Percentiles rank a stretch among this genome's conserved stretches.
phyloP scores from a whole-genome alignment of 2,797 vertebrate species.

The Chelmon rostratus region DNA sequence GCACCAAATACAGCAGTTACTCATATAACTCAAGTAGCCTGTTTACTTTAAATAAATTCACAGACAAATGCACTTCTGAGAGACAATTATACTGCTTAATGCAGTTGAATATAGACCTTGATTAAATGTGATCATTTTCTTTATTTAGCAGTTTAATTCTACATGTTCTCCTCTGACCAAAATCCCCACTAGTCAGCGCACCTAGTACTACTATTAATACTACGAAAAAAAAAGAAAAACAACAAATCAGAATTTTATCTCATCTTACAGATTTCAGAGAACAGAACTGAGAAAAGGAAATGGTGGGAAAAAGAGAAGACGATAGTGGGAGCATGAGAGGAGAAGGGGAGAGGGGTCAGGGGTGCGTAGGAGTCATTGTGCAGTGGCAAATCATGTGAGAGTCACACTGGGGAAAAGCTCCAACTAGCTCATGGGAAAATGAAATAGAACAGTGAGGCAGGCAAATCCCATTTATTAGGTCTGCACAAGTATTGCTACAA shows the following conservation, averaged over 20 bases:
- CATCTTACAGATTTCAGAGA: background rate
- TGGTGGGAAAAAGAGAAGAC: background rate
- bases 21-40: background rate
- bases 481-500: constrained; percentile 12
- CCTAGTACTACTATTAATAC: too few relatives aligned
- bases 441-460: constrained; percentile 28
- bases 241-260: background rate
- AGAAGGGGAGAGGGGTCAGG: constrained; percentile 33
- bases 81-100: background rate
- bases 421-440: constrained; percentile 58
- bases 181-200: background rate
- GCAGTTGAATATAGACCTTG: background rate
- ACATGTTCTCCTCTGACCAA: background rate
- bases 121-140: background rate
- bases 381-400: constrained; percentile 76
- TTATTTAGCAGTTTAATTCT: background rate
- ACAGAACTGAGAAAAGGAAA: background rate
- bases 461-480: constrained; percentile 39
- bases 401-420: constrained; percentile 74
- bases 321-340: background rate
- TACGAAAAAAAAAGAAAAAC: background rate
- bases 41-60: background rate
- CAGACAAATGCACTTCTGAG: background rate
- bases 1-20: too few relatives aligned
- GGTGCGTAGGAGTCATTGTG: constrained; percentile 57